These are phyloP conservation scores for Podabrus alpinus DNA, from an alignment of 2,888 invertebrate genomes.

Conservation along the genomic window DNA sequence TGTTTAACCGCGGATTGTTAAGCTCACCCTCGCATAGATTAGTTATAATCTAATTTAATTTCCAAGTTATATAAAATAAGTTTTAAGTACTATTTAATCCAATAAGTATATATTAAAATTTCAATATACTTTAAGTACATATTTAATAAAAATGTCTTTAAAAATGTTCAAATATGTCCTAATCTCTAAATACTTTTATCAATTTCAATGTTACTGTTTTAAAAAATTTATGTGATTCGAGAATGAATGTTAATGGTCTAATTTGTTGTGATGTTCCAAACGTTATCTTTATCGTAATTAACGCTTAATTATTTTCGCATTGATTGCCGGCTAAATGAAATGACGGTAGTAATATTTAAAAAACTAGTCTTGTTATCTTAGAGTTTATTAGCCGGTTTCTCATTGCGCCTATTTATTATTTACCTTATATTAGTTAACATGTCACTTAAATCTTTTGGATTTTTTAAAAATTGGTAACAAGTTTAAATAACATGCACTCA, in stretches of 20 bases:
- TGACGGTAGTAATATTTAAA: neutral
- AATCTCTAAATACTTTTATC: slow-evolving; percentile 43
- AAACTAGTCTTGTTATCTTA: slow-evolving; percentile 22
- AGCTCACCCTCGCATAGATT: slow-evolving; percentile 53
- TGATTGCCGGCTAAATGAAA: slow-evolving; percentile 21
- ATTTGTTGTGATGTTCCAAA: slow-evolving; percentile 48
- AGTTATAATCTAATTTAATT: slow-evolving; percentile 43
- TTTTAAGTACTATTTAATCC: slow-evolving; percentile 20
- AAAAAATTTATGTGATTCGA: slow-evolving; percentile 55
- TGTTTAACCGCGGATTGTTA: slow-evolving; percentile 48
- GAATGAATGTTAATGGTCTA: slow-evolving; percentile 50
- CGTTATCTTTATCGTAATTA: slow-evolving; percentile 49
- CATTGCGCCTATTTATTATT: slow-evolving; percentile 18
- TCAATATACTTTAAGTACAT: slow-evolving; percentile 7
- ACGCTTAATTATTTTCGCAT: slow-evolving; percentile 45
- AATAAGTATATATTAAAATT: slow-evolving; percentile 10
- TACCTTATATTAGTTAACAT: slow-evolving; percentile 17
- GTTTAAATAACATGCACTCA: slow-evolving; percentile 42
- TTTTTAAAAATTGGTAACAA: slow-evolving; percentile 1
- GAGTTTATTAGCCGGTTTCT: slow-evolving; percentile 6
- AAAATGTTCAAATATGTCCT: slow-evolving; percentile 22
- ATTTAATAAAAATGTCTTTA: slow-evolving; percentile 18
- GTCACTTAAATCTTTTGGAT: slow-evolving; percentile 19
- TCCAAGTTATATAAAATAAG: slow-evolving; percentile 46
- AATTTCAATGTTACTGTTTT: slow-evolving; percentile 56